Evolutionary conservation across 2,888 invertebrate genomes (phyloP).

Genomic region (Chesias legatella): DNA sequence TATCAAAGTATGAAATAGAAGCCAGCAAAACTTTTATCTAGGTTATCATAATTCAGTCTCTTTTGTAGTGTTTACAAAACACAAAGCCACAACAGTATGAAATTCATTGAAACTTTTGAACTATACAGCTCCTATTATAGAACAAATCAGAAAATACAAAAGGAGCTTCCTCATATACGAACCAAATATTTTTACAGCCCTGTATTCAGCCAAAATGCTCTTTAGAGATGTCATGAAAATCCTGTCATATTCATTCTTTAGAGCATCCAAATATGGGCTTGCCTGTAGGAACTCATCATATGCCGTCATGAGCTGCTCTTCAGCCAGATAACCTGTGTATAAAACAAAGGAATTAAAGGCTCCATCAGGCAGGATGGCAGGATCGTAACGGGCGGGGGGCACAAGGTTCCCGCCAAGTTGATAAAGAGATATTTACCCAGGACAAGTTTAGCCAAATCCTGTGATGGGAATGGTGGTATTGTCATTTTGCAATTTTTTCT

Average conservation of each 20-base stretch:
- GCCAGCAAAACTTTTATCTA: no score
- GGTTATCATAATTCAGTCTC: no score
- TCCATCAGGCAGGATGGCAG: constrained; percentile 9
- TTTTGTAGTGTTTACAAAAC: no score
- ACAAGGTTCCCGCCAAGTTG: constrained; percentile 64
- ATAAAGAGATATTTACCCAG: constrained; percentile 55
- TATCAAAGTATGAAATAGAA: neutral
- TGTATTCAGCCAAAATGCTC: constrained; percentile 71
- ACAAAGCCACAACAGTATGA: no score
- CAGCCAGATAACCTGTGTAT: constrained; percentile 67
- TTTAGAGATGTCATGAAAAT: constrained; percentile 73
- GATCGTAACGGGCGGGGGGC: constrained; percentile 32
- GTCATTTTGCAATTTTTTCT: constrained; percentile 43
- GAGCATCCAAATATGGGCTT: constrained; percentile 69
- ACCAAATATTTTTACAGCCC: constrained; percentile 73
- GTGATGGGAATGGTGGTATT: constrained; percentile 66
- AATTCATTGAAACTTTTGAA: no score
- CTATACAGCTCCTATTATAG: no score
- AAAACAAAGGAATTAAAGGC: constrained; percentile 24
- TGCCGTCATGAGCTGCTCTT: constrained; percentile 73
- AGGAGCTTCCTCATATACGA: constrained; percentile 22
- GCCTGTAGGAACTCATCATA: constrained; percentile 74
- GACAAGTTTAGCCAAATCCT: constrained; percentile 71
- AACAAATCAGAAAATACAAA: neutral
- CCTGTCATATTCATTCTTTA: constrained; percentile 70